Conservation (phyloP, 1,140 invertebrate species). For the Papilio polyxenes region DNA sequence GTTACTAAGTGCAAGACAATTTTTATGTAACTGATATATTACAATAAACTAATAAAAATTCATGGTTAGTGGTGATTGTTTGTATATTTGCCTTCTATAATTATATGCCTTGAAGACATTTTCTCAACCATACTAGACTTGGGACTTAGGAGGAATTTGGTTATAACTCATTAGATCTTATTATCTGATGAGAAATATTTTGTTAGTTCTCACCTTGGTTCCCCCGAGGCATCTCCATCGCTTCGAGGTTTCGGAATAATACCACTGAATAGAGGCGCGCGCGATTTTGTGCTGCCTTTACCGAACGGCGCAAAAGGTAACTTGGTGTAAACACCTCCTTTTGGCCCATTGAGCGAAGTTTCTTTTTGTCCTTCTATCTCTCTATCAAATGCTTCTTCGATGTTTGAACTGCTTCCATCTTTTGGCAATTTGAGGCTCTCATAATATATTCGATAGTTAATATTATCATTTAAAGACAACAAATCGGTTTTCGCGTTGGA, state of each 20-base stretch:
- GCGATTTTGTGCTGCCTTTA: conserved; percentile 52
- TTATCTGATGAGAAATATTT: neutral
- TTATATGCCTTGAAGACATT: no score
- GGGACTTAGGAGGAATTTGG: no score
- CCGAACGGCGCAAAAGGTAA: conserved; percentile 69
- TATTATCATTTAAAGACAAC: conserved; percentile 78
- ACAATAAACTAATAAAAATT: no score
- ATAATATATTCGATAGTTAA: conserved; percentile 78
- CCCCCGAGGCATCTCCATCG: conserved; percentile 65
- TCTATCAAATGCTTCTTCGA: conserved; percentile 35
- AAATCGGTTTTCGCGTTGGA: conserved; percentile 77
- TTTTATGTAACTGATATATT: no score
- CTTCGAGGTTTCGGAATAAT: conserved; percentile 64
- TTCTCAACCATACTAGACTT: no score
- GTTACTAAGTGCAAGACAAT: no score
- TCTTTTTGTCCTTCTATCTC: conserved; percentile 67
- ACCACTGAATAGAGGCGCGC: conserved; percentile 62
- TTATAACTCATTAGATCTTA: no score
- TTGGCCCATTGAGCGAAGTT: conserved; percentile 70
- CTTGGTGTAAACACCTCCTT: conserved; percentile 66
- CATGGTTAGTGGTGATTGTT: no score
- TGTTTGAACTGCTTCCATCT: conserved; percentile 66
- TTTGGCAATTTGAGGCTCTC: conserved; percentile 68
- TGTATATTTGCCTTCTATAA: no score
- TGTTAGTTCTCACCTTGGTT: conserved; percentile 58